Evolutionary conservation across 2,888 invertebrate species (phyloP).

Genomic region (Drosophila kanekoi): DNA sequence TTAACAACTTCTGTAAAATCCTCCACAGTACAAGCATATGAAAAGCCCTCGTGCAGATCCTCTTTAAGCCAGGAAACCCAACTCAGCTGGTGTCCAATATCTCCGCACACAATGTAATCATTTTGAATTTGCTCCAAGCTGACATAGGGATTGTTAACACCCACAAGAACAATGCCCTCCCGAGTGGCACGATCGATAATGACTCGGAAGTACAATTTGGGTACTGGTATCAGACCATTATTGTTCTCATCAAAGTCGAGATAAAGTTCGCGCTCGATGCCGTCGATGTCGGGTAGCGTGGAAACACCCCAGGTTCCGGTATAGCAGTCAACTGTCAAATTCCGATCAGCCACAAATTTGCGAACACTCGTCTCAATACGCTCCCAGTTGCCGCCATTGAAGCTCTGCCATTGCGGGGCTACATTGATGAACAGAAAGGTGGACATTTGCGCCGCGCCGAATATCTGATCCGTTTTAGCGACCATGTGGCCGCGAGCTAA

Average conservation of each 20-base stretch:
- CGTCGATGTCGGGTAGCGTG: slow-evolving; percentile 85
- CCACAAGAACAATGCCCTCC: slow-evolving; percentile 86
- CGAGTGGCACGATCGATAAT: slow-evolving; percentile 85
- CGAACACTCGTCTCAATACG: slow-evolving; percentile 86
- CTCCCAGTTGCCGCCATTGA: slow-evolving; percentile 88
- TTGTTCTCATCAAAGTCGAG: slow-evolving; percentile 81
- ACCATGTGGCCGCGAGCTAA: slow-evolving; percentile 86
- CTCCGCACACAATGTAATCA: slow-evolving; percentile 78
- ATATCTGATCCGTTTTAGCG: slow-evolving; percentile 86
- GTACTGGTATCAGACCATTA: slow-evolving; percentile 86
- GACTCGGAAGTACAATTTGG: slow-evolving; percentile 87
- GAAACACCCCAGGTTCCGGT: slow-evolving; percentile 87
- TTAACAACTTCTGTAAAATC: slow-evolving; percentile 71
- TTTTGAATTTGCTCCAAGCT: slow-evolving; percentile 66
- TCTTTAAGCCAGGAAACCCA: slow-evolving; percentile 78
- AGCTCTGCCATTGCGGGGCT: slow-evolving; percentile 87
- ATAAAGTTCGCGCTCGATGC: slow-evolving; percentile 81
- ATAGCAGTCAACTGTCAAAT: slow-evolving; percentile 85
- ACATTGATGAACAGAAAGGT: slow-evolving; percentile 87
- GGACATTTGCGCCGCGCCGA: slow-evolving; percentile 85
- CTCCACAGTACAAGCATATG: slow-evolving; percentile 78
- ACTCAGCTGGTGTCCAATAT: slow-evolving; percentile 72
- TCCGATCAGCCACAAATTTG: slow-evolving; percentile 83
- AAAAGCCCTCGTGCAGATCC: slow-evolving; percentile 74
- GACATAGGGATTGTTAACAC: slow-evolving; percentile 84